Base-by-base conservation (phyloP, 1,140 invertebrate genomes). In the Leptinotarsa undecemlineata region DNA sequence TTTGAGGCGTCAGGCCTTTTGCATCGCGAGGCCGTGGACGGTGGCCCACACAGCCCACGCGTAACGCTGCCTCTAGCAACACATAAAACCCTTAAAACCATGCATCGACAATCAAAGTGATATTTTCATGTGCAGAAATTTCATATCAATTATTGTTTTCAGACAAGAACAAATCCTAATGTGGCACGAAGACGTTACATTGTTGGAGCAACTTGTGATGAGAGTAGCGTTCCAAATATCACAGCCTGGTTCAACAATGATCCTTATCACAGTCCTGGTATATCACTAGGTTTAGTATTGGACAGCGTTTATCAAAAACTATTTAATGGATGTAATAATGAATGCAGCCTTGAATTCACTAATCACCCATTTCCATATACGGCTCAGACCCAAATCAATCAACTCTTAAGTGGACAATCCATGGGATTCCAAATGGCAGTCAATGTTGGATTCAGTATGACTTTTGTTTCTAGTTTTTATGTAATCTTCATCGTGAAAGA, bases 381-480 rank as follows among this genome's bases (percentile, higher is more conserved):
- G 61, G 68, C 78, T n/a, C 73, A 79, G 33, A 82, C 84, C 14
- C 80, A 82, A 78, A 82, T 85, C 73, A 80, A 66, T 11, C 33
- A 57, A 93, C 81, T 88, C 91, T 82, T 93, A 92, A 1, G 21
- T 14, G 77, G 73, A n/a, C 72, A 74, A 19, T 74, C 19, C 19
- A 75, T 90, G 82, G 90, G 90, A 69, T 90, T 90, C 71, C 89
- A 91, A 76, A 83, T 91, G 72, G 87, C 90, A 14, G 89, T 90
- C 66, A 91, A 91, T 78, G 85, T 91, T 19, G 88, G 88, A 71
- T 91, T 91, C 81, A 89, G 89, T 78, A 90, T 91, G 89, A 88
- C 90, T 15, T 91, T 95, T 77, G 90, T 95, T 1, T 91, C 92
- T 1, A 89, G 93, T 1, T 92, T 92, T 77, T 92, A 93, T 78